Percentiles rank a stretch among this genome's conserved stretches.
phyloP scores from a whole-genome alignment of 2,888 invertebrate species.

The Drosophila mayaguana region DNA sequence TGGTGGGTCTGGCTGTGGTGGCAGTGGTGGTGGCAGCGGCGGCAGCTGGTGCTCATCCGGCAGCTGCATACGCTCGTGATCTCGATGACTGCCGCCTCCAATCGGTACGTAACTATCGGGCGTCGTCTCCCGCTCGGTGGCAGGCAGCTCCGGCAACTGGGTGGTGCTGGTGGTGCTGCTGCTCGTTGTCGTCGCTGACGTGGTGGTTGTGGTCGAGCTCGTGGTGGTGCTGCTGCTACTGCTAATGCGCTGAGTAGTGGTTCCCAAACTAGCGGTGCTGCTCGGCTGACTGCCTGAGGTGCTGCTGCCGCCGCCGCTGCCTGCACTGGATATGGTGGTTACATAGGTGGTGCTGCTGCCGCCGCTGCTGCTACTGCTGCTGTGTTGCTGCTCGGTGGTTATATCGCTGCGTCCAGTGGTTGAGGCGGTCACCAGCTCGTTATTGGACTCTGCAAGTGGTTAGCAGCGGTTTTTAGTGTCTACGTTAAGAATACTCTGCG shows the following conservation, averaged over 20 bases:
- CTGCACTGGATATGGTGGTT: constrained; percentile 64
- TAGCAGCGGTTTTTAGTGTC: constrained; percentile 59
- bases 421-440: constrained; percentile 71
- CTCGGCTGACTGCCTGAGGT: constrained; percentile 49
- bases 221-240: constrained; percentile 42
- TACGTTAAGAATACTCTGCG: constrained; percentile 17
- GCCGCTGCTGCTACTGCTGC: constrained; percentile 68
- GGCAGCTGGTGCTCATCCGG: constrained; percentile 78
- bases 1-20: constrained; percentile 79
- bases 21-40: constrained; percentile 75
- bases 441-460: constrained; percentile 79
- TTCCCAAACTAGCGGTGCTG: constrained; percentile 51
- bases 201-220: constrained; percentile 64
- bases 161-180: constrained; percentile 68
- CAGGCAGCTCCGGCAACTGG: constrained; percentile 77
- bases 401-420: constrained; percentile 77
- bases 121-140: constrained; percentile 83
- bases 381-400: constrained; percentile 86
- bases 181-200: constrained; percentile 75
- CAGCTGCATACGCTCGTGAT: constrained; percentile 73
- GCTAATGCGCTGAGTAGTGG: constrained; percentile 60
- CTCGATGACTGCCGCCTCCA: constrained; percentile 47
- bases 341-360: constrained; percentile 68
- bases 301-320: constrained; percentile 54
- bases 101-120: constrained; percentile 75